A percentile compares a stretch with the other conserved stretches of the same genome.
phyloP scores from a whole-genome alignment of 2,113 vertebrate species.

The Lichenostomus cassidix region DNA sequence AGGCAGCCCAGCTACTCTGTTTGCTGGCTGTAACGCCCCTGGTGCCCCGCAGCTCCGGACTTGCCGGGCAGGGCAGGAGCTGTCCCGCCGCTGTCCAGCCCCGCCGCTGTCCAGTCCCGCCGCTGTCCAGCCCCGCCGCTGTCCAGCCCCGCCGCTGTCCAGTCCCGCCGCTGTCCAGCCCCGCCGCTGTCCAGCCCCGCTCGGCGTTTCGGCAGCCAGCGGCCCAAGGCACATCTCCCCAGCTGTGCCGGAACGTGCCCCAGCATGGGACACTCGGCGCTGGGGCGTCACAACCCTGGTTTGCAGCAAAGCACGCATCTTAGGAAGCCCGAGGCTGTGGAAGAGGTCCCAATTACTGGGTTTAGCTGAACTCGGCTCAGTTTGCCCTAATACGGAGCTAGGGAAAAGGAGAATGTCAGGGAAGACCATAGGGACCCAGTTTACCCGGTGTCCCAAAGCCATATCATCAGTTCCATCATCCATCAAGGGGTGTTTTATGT shows the following conservation, averaged over 20 bases:
- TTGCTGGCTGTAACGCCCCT: rapidly evolving
- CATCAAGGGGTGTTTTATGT: rapidly evolving
- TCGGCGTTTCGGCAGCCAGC: neutral
- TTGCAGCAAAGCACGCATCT: neutral
- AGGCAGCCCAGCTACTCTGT: neutral
- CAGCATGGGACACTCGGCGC: neutral
- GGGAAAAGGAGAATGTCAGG: neutral
- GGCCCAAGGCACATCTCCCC: neutral
- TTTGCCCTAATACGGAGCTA: rapidly evolving
- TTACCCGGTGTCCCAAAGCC: neutral
- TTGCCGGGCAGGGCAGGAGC: neutral
- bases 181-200: too few species aligned
- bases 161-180: neutral
- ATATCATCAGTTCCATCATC: too few species aligned
- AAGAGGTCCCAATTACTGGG: rapidly evolving
- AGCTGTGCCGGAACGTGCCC: rapidly evolving
- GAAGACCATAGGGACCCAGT: neutral
- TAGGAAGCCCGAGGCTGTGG: neutral
- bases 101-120: neutral
- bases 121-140: too few species aligned
- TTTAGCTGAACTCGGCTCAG: neutral
- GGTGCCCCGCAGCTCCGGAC: neutral
- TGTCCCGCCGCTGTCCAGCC: neutral
- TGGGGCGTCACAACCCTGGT: neutral
- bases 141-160: neutral